Evolutionary conservation across 2,888 invertebrate genomes (phyloP), one percentile per base, ranked within the genome.

Genomic region (Spodoptera littoralis): DNA sequence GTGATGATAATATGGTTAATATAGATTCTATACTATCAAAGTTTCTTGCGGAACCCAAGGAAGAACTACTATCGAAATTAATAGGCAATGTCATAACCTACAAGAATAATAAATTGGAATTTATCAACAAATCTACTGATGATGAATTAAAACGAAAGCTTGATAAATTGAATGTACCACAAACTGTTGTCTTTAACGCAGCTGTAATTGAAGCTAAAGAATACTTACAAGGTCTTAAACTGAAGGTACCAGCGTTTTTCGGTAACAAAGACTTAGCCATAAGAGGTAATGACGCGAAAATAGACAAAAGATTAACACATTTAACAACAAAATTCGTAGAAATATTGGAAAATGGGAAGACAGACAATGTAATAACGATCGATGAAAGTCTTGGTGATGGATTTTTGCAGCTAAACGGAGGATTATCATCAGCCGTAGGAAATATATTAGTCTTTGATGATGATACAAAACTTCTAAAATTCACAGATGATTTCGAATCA

Each of bases 211-310:
- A 45, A 27, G 50, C 69, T 11, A 58, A 47, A 52, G 44, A 59
- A 9, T 55, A 60, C 30, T 50, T 78, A 51, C 13, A 24, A 11
- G 45, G 47, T 11, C 30, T 59, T 11, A 41, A 56, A 22, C 48
- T 78, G 2, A 73, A 73, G 51, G 69, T 78, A 0, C 70, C 79
- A 6, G 43, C 50, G 18, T 18, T 43, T 12, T 78, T 78, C 53
- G 78, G 78, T 6, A 78, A 78, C 18, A 58, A 49, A 30, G 76
- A 78, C 42, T 50, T 78, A 42, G 47, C 61, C 3, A 46, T 78
- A 45, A 64, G 61, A 45, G 73, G 77, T 0, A 42, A 48, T 11
- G 5, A 12, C 9, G 48, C 55, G 4, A 67, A 67, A 41, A 42
- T 65, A 12, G 65, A 65, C 43, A 63, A 45, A 22, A 57, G 62